phyloP scores from a whole-genome alignment of 2,113 vertebrate genomes.

The Takifugu bimaculatus region DNA sequence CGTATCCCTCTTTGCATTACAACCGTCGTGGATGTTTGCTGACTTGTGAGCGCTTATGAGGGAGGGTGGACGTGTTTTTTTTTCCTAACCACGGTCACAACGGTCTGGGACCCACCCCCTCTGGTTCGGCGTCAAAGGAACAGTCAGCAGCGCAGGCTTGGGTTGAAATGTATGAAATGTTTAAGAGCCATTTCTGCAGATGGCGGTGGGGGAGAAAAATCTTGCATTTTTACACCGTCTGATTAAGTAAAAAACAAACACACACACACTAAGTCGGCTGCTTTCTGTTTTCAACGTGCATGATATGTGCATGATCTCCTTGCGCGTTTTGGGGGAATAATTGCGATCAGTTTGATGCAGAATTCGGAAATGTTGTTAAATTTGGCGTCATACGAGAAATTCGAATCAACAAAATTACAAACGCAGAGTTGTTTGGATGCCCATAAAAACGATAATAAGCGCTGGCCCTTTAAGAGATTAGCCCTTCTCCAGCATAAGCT shows the following conservation, averaged over 20 bases:
- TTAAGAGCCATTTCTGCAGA: neutral
- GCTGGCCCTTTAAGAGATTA: constrained; percentile 60
- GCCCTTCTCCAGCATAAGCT: constrained; percentile 45
- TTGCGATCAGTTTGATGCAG: no score
- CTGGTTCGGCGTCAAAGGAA: constrained; percentile 19
- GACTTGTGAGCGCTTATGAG: constrained; percentile 24
- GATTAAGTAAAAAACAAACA: no score
- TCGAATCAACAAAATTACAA: neutral
- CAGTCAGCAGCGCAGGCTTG: constrained; percentile 10
- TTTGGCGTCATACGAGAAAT: neutral
- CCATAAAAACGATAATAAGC: constrained; percentile 12
- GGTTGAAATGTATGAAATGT: no score
- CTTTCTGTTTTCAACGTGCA: no score
- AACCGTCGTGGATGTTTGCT: constrained; percentile 46
- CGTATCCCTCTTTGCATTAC: constrained; percentile 46
- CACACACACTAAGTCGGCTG: no score
- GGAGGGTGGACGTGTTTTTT: neutral
- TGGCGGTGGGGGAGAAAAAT: neutral
- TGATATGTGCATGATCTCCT: no score
- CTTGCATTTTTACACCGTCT: neutral
- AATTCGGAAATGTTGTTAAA: no score
- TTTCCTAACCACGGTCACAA: constrained; percentile 3
- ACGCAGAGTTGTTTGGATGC: neutral
- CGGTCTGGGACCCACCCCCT: constrained; percentile 35
- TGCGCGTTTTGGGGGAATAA: no score